A percentile compares a stretch with the other conserved stretches of the same genome.
phyloP scores from a whole-genome alignment of 2,888 invertebrate genomes.

The Agrochola lychnidis region DNA sequence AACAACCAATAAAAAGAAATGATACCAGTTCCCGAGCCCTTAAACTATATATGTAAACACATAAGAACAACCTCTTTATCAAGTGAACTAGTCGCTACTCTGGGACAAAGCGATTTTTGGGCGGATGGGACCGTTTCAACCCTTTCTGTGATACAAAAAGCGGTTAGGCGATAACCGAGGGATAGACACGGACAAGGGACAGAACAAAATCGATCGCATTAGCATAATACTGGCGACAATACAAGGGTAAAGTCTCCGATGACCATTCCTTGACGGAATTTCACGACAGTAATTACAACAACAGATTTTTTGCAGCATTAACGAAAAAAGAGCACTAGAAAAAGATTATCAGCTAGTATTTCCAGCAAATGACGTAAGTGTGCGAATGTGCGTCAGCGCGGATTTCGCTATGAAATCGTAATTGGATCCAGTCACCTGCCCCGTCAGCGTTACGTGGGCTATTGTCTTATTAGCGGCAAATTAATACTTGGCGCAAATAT shows the following conservation, averaged over 20 bases:
- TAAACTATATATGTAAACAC: background rate
- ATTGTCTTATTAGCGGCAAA: slow-evolving; percentile 52
- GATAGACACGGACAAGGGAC: slow-evolving; percentile 45
- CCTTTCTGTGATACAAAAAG: slow-evolving; percentile 58
- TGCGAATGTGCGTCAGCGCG: slow-evolving; percentile 41
- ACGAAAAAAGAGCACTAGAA: slow-evolving; percentile 16
- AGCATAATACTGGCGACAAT: slow-evolving; percentile 39
- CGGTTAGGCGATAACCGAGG: slow-evolving; percentile 43
- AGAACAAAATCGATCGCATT: slow-evolving; percentile 48
- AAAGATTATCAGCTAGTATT: slow-evolving; percentile 24
- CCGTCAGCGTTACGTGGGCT: slow-evolving; percentile 28
- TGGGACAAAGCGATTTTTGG: slow-evolving; percentile 49
- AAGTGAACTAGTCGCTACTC: slow-evolving; percentile 39
- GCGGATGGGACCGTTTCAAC: slow-evolving; percentile 51
- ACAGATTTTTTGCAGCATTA: background rate
- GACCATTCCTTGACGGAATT: slow-evolving; percentile 9
- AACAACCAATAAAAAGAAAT: background rate
- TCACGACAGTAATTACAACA: background rate
- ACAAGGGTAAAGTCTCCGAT: slow-evolving; percentile 23
- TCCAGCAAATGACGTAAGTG: slow-evolving; percentile 35
- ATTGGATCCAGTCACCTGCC: slow-evolving; percentile 58
- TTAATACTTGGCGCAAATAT: slow-evolving; percentile 34
- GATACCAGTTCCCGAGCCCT: background rate
- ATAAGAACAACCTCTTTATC: slow-evolving; percentile 38
- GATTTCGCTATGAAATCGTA: slow-evolving; percentile 58